A percentile compares a stretch with the other conserved stretches of the same genome.
These are phyloP conservation scores for Chorisops tibialis DNA, from an alignment of 2,888 invertebrate species.

Conservation along the genomic window DNA sequence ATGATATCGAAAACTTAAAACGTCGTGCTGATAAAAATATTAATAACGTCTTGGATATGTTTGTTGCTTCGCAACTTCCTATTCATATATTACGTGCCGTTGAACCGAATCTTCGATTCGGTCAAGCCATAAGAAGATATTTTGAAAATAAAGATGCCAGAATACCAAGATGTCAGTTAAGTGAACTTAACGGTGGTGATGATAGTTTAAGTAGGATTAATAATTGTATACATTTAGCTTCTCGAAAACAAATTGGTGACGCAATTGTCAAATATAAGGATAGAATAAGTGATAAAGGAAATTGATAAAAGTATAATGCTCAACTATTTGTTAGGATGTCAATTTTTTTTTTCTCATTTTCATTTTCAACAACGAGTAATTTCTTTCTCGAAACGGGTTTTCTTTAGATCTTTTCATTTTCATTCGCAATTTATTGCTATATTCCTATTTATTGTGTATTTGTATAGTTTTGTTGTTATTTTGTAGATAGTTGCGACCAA, in stretches of 20 bases:
- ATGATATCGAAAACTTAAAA: constrained; percentile 60
- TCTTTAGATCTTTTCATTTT: constrained; percentile 13
- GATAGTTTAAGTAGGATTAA: constrained; percentile 32
- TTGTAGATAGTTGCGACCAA: constrained; percentile 1
- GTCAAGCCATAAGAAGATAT: constrained; percentile 53
- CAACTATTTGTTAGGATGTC: constrained; percentile 12
- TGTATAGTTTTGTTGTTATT: constrained; percentile 3
- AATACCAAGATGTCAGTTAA: constrained; percentile 38
- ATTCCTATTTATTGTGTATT: constrained; percentile 13
- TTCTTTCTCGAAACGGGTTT: not conserved
- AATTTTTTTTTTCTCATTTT: not conserved
- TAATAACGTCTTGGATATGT: constrained; percentile 66
- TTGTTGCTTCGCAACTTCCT: constrained; percentile 60
- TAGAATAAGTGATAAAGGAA: constrained; percentile 40
- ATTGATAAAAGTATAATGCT: constrained; percentile 18
- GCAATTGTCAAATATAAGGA: constrained; percentile 51
- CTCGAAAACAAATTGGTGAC: constrained; percentile 53
- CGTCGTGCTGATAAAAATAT: constrained; percentile 50
- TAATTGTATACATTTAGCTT: constrained; percentile 56
- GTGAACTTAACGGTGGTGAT: constrained; percentile 12
- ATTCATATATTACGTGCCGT: constrained; percentile 74
- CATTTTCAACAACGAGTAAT: not conserved
- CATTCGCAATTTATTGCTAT: constrained; percentile 9
- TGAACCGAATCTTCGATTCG: constrained; percentile 67
- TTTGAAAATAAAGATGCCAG: constrained; percentile 38